Base-by-base conservation (phyloP, 2,888 invertebrate species). In the Amphipoea oculea region DNA sequence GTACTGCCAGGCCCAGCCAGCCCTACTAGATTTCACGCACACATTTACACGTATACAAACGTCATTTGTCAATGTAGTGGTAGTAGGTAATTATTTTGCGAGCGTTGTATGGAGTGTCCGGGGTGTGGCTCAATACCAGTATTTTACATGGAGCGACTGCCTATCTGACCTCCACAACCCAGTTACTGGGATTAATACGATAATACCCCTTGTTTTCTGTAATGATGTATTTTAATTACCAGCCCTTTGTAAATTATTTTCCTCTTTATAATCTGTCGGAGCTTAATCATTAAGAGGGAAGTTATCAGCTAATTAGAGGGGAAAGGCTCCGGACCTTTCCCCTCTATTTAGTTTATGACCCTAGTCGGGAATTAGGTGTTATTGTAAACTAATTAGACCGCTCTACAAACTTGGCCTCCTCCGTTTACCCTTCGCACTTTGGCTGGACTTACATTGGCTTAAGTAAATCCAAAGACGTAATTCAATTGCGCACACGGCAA, bases 361-460 rank as follows among this genome's bases (percentile, higher is more conserved):
- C 48, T 73, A 54, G 62, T 40, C 5, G 40, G 23, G 4, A 70
- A 57, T 79, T 72, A 73, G 60, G 6, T 23, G 51, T 20, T 60
- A 68, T 54, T 80, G 54, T 73, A 20, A 69, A 69, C 42, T 60
- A 73, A 83, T 83, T 79, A 67, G 29, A 7, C n/a, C 12, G 40
- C n/a, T 23, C 51, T 66, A 23, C 6, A 60, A 71, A 82, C 40
- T 65, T 78, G 29, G 60, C 17, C 62, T 62, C 40, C 57, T 48
- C 36, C 36, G 14, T 42, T 66, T 23, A 79, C 63, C n/a, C 74
- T 73, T 42, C n/a, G 69, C 29, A 62, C n/a, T 54, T 60, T 51
- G 40, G 3, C 11, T 42, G 2, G 54, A 23, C 48, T 72, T 45
- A 36, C 6, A 42, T 63, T 40, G 36, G 14, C 12, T 70, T 42